phyloP scores from a whole-genome alignment of 1,140 invertebrate genomes.

The Bombyx mandarina region DNA sequence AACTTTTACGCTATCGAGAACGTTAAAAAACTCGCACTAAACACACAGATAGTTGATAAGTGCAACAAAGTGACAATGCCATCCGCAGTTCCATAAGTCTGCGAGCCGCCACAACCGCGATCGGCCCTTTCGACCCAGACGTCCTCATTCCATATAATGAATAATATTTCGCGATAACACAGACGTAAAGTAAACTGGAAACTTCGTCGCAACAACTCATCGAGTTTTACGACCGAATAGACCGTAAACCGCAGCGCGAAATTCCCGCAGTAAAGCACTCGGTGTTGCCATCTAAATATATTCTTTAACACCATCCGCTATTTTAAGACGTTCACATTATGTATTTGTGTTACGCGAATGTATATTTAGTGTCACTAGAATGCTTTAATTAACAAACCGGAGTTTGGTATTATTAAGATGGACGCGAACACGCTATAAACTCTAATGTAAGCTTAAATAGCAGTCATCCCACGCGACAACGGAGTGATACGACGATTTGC shows the following conservation, averaged over 20 bases:
- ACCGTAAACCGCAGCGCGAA: constrained; percentile 13
- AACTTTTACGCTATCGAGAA: no score
- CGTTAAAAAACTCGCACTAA: no score
- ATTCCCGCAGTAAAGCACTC: constrained; percentile 6
- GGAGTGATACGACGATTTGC: no score
- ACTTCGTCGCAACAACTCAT: constrained; percentile 17
- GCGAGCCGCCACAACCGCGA: constrained; percentile 22
- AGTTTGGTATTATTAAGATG: no score
- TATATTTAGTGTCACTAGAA: no score
- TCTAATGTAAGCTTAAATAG: no score
- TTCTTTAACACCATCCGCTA: constrained; percentile 6
- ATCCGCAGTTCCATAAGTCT: not conserved
- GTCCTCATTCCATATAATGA: constrained; percentile 38
- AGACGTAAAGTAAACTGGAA: constrained; percentile 19
- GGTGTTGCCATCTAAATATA: constrained; percentile 12
- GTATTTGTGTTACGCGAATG: not conserved
- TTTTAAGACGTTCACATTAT: constrained; percentile 6
- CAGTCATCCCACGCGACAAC: no score
- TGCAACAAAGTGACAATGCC: not conserved
- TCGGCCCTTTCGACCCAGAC: constrained; percentile 24
- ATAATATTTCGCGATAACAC: constrained; percentile 32
- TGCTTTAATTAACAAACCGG: no score
- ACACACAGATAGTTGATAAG: not conserved
- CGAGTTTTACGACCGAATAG: constrained; percentile 28
- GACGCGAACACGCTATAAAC: no score